A percentile compares a stretch with the other conserved stretches of the same genome.
Conservation (phyloP, 23 tunicate species). For the Oikopleura dioica region DNA sequence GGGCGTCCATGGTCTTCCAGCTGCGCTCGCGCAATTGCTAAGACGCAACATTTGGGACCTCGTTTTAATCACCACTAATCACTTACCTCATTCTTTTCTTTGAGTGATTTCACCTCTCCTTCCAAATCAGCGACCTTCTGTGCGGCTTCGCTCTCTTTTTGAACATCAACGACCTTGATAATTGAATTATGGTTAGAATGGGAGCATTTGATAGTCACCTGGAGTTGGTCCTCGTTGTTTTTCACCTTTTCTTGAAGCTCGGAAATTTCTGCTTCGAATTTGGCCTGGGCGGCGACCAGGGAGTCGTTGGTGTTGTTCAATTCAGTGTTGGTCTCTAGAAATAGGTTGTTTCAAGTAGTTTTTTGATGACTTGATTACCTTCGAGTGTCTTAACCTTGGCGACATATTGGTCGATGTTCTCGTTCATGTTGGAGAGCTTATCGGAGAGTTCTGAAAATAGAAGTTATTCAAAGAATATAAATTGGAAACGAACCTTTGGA, state of each 20-base stretch:
- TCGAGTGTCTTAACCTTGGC: not conserved
- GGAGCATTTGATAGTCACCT: no score
- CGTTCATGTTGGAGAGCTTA: not conserved
- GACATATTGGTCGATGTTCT: not conserved
- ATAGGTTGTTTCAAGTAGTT: not conserved
- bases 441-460: not conserved
- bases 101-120: no score
- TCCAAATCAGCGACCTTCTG: no score
- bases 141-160: no score
- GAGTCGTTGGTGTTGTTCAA: no score
- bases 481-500: not conserved
- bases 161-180: no score
- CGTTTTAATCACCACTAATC: no score
- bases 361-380: not conserved
- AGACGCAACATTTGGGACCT: not conserved
- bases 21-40: slow-evolving; percentile 5
- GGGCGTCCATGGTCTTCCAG: slow-evolving; percentile 10
- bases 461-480: no score
- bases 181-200: no score
- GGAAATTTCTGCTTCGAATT: not conserved
- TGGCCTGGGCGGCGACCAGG: no score
- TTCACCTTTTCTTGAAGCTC: not conserved
- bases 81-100: no score
- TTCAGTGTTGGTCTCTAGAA: no score
- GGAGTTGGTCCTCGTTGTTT: slow-evolving; percentile 10